Base-by-base conservation (phyloP, 2,113 vertebrate genomes). In the Pitta sordida region DNA sequence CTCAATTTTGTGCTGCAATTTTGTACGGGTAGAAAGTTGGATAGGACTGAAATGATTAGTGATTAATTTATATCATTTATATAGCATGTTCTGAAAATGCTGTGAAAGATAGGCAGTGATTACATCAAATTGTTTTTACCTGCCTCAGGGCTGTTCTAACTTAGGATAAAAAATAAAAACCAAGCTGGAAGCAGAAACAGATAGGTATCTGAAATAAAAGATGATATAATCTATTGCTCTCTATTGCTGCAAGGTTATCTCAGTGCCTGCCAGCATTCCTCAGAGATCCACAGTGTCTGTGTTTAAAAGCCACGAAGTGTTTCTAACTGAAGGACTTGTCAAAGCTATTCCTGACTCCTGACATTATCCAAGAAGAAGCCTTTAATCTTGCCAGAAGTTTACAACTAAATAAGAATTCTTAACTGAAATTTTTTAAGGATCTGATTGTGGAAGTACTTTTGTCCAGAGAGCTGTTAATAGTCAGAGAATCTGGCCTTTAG, bases 141-240 rank as follows among this genome's bases (percentile, higher is more conserved):
- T 86, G 73, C 88, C 63, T 92, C 37, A 41, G 15, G 88, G 88
- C 49, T 70, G 30, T 90, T 97, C 77, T 79, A 96, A 94, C 91
- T 69, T 83, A 80, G 71, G 75, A 86, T 64, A 91, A 89, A 89
- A 78, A 88, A 88, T 49, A 69, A 90, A 92, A 86, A 18, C 37
- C 7, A 81, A 94, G 48, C 29, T 68, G 30, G n/a, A 91, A 94
- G 64, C 36, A 59, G 49, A 91, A 93, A 93, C 37, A 86, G 85
- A 91, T 63, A 91, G 44, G 30, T 93, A 91, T 90, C 76, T 91
- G 90, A 86, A 96, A 95, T 82, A 96, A 94, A 93, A 75, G 71
- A 90, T 49, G 71, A 85, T 70, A 77, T 85, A 36, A 76, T 82
- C 88, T 95, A 76, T 41, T 70, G 70, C 46, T 88, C 19, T 94